Evolutionary conservation across 2,888 invertebrate species (phyloP).

Genomic region (Polydrusus pterygomalis): DNA sequence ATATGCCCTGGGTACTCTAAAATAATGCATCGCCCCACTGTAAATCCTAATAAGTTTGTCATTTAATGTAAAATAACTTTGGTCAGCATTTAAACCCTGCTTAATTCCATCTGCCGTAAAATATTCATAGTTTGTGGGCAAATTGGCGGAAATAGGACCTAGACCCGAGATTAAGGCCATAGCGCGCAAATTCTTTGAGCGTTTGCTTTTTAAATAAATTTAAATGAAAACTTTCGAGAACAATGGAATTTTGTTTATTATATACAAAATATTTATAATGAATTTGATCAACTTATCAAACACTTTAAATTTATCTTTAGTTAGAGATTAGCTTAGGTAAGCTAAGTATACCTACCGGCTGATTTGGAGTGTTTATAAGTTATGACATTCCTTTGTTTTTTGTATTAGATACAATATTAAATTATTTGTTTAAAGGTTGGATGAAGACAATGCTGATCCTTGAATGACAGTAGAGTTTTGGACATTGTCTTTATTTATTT

Average conservation of each 20-base stretch:
- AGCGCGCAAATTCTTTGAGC: background rate
- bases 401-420: too few relatives aligned
- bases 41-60: conserved; percentile 70
- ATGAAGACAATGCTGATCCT: too few relatives aligned
- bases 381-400: background rate
- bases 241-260: background rate
- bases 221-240: background rate
- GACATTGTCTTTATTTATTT: too few relatives aligned
- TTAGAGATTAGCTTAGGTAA: too few relatives aligned
- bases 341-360: too few relatives aligned
- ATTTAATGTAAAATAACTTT: conserved; percentile 70
- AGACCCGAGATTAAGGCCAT: conserved; percentile 11
- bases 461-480: too few relatives aligned
- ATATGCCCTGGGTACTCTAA: conserved; percentile 84
- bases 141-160: conserved; percentile 23
- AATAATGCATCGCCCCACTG: conserved; percentile 86
- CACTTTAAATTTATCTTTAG: background rate
- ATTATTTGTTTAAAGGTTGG: too few relatives aligned
- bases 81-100: conserved; percentile 63
- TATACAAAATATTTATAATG: background rate
- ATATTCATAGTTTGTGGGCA: conserved; percentile 72
- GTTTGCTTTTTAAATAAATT: conserved; percentile 10
- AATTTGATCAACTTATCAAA: conserved; percentile 4
- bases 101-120: conserved; percentile 70
- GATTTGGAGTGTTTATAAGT: too few relatives aligned